A percentile compares a stretch with the other conserved stretches of the same genome.
phyloP scores from a whole-genome alignment of 2,113 vertebrate genomes.

The Nanger granti region DNA sequence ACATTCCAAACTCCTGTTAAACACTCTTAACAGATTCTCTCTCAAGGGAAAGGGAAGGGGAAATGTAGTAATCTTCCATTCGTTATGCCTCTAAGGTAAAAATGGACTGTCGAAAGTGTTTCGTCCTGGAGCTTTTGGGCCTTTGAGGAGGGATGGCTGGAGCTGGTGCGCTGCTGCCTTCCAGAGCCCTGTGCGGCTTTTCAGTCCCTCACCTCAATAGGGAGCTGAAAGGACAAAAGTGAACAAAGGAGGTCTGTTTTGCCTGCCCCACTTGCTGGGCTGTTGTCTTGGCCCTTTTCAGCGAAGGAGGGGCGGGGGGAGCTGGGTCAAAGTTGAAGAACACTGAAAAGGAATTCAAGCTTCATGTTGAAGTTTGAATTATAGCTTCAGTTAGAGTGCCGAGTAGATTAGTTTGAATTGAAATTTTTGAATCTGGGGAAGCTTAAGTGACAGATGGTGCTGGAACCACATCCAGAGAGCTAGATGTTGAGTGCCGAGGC shows the following conservation, averaged over 20 bases:
- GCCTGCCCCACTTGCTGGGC: constrained; percentile 90
- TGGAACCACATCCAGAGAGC: constrained; percentile 66
- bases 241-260: constrained; percentile 97
- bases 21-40: not conserved
- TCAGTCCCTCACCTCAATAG: constrained; percentile 89
- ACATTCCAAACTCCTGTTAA: not conserved
- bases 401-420: constrained; percentile 73
- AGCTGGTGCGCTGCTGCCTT: constrained; percentile 71
- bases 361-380: constrained; percentile 84
- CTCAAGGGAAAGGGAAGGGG: not conserved
- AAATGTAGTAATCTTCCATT: constrained; percentile 53
- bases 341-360: constrained; percentile 86
- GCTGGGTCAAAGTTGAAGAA: constrained; percentile 87
- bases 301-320: constrained; percentile 78
- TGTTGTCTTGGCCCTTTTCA: constrained; percentile 93
- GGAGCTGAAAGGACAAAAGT: constrained; percentile 83
- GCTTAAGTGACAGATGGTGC: constrained; percentile 80
- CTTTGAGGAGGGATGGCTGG: constrained; percentile 69
- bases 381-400: constrained; percentile 77
- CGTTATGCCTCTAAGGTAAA: constrained; percentile 64
- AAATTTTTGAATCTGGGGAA: constrained; percentile 66
- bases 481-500: constrained; percentile 57
- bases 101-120: constrained; percentile 47
- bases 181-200: constrained; percentile 79
- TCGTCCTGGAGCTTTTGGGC: constrained; percentile 59